phyloP scores from a whole-genome alignment of 1,140 invertebrate species.

The Bombus confusus region DNA sequence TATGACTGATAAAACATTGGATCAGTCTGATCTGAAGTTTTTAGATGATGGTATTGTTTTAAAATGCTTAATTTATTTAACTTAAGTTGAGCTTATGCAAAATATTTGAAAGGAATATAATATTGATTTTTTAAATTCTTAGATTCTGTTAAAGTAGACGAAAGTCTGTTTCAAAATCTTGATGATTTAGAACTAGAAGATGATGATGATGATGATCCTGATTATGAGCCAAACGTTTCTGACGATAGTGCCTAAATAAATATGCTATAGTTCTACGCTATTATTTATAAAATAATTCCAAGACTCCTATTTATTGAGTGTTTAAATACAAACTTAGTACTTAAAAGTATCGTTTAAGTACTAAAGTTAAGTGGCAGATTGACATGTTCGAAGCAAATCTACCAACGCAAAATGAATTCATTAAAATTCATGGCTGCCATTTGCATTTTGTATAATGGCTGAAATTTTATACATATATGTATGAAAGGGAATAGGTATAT shows the following conservation, averaged over 20 bases:
- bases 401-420: constrained; percentile 1
- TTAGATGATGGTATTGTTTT: constrained; percentile 90
- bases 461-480: constrained; percentile 17
- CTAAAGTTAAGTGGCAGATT: neutral
- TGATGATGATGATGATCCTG: constrained; percentile 86
- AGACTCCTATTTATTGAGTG: neutral
- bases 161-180: constrained; percentile 96
- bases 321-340: neutral
- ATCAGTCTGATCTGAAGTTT: constrained; percentile 98
- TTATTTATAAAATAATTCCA: constrained; percentile 16
- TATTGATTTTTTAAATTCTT: constrained; percentile 68
- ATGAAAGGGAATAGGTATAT: constrained; percentile 5
- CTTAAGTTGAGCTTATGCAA: neutral
- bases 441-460: constrained; percentile 8
- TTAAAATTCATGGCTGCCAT: constrained; percentile 26
- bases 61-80: constrained; percentile 15
- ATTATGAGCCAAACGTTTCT: constrained; percentile 81
- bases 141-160: constrained; percentile 96
- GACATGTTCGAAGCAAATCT: neutral
- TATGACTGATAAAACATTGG: constrained; percentile 94
- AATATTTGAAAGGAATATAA: neutral
- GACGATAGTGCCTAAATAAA: constrained; percentile 71
- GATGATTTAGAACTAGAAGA: constrained; percentile 94
- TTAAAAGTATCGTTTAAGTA: constrained; percentile 39
- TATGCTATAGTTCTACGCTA: constrained; percentile 1